These are phyloP conservation scores for Scaptomyza caliginosa DNA, from an alignment of 2,888 invertebrate species.

Conservation along the genomic window DNA sequence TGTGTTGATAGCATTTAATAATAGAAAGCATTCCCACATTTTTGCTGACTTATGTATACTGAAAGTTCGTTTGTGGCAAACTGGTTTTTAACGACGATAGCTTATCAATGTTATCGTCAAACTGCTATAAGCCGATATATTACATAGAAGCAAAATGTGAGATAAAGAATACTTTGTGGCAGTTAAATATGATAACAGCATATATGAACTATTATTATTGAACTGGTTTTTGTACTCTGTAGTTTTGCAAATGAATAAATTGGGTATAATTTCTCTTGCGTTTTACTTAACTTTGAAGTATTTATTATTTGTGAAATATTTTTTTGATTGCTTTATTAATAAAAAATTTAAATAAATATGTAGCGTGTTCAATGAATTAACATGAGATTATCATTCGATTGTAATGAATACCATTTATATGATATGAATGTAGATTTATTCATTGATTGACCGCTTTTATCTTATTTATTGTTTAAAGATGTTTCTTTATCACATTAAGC, in stretches of 20 bases:
- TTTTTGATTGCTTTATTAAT: background rate
- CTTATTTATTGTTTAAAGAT: slow-evolving; percentile 58
- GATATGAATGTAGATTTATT: background rate
- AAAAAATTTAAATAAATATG: background rate
- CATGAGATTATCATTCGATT: slow-evolving; percentile 14
- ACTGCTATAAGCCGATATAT: background rate
- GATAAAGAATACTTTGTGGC: background rate
- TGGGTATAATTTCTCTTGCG: background rate
- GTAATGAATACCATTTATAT: background rate
- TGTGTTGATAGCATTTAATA: background rate
- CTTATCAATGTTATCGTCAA: background rate
- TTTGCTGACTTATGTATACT: background rate
- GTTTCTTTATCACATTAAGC: slow-evolving; percentile 56
- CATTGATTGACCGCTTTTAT: slow-evolving; percentile 28
- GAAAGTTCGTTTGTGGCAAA: background rate
- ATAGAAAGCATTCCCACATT: background rate
- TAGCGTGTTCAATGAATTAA: background rate
- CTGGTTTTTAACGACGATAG: background rate
- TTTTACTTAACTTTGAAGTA: background rate
- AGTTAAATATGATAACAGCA: background rate
- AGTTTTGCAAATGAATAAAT: background rate
- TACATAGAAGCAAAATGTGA: background rate
- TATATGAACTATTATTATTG: background rate
- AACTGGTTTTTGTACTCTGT: background rate
- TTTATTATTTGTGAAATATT: background rate